Conservation (phyloP, 2,113 vertebrate genomes). For the Daboia siamensis region DNA sequence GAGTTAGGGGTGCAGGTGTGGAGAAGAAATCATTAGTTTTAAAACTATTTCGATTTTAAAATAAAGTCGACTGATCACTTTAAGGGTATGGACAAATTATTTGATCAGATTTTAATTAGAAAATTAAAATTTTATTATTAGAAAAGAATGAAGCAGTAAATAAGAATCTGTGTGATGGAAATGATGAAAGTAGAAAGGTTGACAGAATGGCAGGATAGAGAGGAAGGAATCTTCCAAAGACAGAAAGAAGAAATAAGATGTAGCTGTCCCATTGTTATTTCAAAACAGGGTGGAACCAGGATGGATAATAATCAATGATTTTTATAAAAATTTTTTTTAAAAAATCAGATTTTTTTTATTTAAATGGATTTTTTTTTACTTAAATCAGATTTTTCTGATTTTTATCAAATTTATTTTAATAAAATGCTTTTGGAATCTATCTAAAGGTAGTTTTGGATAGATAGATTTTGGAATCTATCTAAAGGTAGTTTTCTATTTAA, state of each 20-base stretch:
- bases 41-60: background rate
- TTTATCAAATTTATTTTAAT: no score
- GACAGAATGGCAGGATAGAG: background rate
- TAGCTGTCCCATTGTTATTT: background rate
- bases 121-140: background rate
- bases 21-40: background rate
- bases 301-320: no score
- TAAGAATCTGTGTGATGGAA: background rate
- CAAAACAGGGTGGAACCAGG: background rate
- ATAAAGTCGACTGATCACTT: background rate
- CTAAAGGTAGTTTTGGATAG: no score
- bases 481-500: no score
- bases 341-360: no score
- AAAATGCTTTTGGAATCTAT: no score
- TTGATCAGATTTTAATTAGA: background rate
- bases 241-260: background rate
- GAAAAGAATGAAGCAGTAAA: background rate
- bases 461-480: no score
- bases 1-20: background rate
- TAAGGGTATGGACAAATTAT: background rate
- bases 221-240: background rate
- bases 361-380: no score
- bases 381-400: no score
- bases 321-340: no score
- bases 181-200: background rate